These are phyloP conservation scores for Pontoporia blainvillei DNA, from an alignment of 2,113 vertebrate species.

Conservation along the genomic window DNA sequence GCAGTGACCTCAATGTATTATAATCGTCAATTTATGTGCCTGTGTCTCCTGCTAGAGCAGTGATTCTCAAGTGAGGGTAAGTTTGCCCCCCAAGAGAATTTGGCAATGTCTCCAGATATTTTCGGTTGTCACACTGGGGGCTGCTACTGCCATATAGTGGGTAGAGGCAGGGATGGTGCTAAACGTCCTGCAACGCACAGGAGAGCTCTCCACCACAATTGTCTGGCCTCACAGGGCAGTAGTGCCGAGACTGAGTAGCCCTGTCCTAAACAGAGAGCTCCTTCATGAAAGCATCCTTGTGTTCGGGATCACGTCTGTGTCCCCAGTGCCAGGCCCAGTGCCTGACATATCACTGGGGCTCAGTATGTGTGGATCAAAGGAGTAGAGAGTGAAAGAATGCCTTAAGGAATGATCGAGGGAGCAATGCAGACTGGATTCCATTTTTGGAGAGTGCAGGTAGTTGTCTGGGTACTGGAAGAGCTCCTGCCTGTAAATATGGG, in stretches of 20 bases:
- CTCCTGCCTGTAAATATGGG: background rate
- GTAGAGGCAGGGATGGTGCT: background rate
- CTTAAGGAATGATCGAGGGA: background rate
- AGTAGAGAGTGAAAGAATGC: background rate
- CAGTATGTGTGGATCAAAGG: background rate
- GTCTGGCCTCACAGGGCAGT: rapidly evolving
- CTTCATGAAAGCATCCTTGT: background rate
- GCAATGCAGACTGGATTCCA: background rate
- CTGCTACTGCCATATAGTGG: background rate
- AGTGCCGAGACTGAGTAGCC: background rate
- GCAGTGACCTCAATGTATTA: background rate
- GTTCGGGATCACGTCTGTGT: background rate
- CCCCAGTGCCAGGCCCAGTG: background rate
- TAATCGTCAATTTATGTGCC: background rate
- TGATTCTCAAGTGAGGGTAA: background rate
- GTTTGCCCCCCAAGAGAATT: background rate
- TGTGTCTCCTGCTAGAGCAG: background rate
- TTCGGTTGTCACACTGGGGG: background rate
- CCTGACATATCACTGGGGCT: background rate
- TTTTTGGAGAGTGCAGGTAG: background rate
- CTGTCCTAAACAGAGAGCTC: background rate
- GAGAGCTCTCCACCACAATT: background rate
- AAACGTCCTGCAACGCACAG: background rate
- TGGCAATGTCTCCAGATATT: background rate
- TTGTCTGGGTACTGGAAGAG: background rate